Evolutionary conservation across 2,888 invertebrate species (phyloP).

Genomic region (Ochropleura plecta): DNA sequence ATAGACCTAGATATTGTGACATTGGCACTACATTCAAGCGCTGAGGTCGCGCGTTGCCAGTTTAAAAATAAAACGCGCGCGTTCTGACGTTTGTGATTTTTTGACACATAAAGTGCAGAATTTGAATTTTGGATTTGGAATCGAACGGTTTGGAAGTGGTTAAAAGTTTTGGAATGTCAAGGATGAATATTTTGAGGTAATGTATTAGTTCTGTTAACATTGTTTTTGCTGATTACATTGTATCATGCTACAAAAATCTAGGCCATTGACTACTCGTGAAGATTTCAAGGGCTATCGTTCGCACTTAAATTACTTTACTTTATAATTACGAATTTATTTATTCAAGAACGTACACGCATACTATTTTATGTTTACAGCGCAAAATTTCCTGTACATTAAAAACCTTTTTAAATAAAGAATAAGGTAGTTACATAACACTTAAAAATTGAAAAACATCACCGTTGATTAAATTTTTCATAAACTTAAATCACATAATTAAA

Average conservation of each 20-base stretch:
- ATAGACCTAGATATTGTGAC: slow-evolving; percentile 89
- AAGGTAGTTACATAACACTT: background rate
- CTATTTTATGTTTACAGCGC: too few species aligned
- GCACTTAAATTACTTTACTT: background rate
- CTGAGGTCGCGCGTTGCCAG: slow-evolving; percentile 86
- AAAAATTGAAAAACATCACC: too few species aligned
- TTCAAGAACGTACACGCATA: background rate
- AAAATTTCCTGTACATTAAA: background rate
- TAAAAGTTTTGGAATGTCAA: slow-evolving; percentile 22
- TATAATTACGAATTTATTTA: background rate
- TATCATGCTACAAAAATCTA: slow-evolving; percentile 18
- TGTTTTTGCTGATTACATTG: slow-evolving; percentile 1
- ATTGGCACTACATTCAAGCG: slow-evolving; percentile 90
- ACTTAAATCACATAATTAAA: background rate
- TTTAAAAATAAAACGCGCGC: slow-evolving; percentile 86
- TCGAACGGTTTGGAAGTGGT: slow-evolving; percentile 16
- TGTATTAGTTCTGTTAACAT: background rate
- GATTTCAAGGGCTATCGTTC: slow-evolving; percentile 8
- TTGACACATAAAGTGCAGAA: slow-evolving; percentile 68
- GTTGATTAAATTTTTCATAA: background rate
- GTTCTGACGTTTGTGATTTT: slow-evolving; percentile 72
- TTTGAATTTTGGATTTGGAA: slow-evolving; percentile 40
- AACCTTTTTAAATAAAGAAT: background rate
- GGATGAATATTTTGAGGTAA: slow-evolving; percentile 32
- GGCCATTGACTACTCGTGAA: slow-evolving; percentile 18